phyloP scores from a whole-genome alignment of 2,113 vertebrate species.

The Setophaga coronata region DNA sequence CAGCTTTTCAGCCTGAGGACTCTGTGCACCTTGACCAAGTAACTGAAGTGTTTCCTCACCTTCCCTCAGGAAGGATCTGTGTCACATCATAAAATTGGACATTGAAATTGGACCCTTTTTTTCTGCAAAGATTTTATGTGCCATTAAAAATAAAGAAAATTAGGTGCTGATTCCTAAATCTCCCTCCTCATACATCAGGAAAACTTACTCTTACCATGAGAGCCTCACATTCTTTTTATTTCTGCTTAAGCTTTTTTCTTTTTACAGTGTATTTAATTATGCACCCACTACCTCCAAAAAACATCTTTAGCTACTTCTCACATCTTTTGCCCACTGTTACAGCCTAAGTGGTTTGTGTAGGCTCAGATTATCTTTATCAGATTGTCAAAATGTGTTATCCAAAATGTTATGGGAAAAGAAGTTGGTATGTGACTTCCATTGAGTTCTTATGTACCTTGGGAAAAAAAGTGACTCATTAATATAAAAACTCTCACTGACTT shows the following conservation, averaged over 20 bases:
- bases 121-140: neutral
- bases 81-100: neutral
- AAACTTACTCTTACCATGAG: neutral
- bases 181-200: neutral
- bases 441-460: neutral
- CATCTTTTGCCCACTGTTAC: neutral
- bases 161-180: neutral
- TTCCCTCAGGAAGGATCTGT: neutral
- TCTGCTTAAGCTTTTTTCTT: neutral
- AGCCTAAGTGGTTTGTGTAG: neutral
- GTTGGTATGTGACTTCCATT: neutral
- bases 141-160: neutral
- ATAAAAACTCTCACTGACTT: neutral
- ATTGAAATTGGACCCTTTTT: neutral
- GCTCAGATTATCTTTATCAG: neutral
- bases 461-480: neutral
- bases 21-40: neutral
- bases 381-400: neutral
- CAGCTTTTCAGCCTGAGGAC: neutral
- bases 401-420: neutral
- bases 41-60: neutral
- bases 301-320: neutral
- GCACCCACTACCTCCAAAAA: fast-evolving
- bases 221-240: neutral
- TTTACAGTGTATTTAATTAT: neutral